phyloP scores from a whole-genome alignment of 2,797 vertebrate genomes.

The Triplophysa yarkandensis region DNA sequence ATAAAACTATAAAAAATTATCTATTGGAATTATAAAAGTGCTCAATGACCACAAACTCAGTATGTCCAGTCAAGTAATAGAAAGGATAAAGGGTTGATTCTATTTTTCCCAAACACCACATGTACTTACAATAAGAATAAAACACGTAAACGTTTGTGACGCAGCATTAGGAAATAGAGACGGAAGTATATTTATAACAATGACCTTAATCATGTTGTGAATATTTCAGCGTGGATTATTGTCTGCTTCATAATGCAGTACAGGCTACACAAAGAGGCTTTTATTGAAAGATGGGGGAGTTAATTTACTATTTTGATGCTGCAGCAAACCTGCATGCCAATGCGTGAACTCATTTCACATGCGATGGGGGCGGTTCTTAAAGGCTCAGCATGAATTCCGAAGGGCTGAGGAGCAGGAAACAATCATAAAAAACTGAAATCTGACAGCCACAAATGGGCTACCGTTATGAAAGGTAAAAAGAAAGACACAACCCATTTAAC shows the following conservation, averaged over 20 bases:
- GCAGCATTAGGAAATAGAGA: background rate
- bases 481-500: constrained; percentile 1
- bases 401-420: too few species aligned
- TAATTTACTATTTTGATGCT: background rate
- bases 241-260: background rate
- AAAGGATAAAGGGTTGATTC: background rate
- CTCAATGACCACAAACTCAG: too few species aligned
- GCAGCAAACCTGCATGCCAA: background rate
- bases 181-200: background rate
- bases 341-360: background rate
- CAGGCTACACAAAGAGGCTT: background rate
- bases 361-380: background rate
- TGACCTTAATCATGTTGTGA: background rate
- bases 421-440: background rate
- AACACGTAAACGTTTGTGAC: background rate
- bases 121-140: background rate
- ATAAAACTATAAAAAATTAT: background rate
- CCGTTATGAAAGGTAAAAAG: background rate
- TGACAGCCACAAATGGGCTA: background rate
- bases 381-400: background rate
- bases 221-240: background rate
- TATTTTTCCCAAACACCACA: background rate
- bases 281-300: background rate
- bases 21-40: background rate
- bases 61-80: background rate